phyloP scores from a whole-genome alignment of 2,888 invertebrate genomes.

The Tyria jacobaeae region DNA sequence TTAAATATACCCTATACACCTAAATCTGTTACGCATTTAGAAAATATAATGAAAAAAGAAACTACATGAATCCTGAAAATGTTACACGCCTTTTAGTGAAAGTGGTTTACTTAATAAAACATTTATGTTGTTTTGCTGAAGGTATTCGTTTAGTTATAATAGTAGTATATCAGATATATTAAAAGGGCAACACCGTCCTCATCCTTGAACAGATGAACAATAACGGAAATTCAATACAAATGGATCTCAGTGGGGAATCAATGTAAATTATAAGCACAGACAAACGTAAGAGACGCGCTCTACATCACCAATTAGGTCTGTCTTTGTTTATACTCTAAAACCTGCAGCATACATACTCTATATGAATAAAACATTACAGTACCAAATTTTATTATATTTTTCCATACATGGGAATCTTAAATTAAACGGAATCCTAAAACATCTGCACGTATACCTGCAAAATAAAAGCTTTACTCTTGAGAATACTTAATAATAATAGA shows the following conservation, averaged over 20 bases:
- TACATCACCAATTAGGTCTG: slow-evolving; percentile 76
- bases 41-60: too few species aligned
- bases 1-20: too few species aligned
- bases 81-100: too few species aligned
- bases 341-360: slow-evolving; percentile 53
- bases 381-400: slow-evolving; percentile 56
- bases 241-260: slow-evolving; percentile 73
- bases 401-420: slow-evolving; percentile 40
- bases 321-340: slow-evolving; percentile 74
- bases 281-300: slow-evolving; percentile 71
- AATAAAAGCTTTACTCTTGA: slow-evolving; percentile 12
- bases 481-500: slow-evolving; percentile 9
- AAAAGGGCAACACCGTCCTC: slow-evolving; percentile 20
- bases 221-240: slow-evolving; percentile 75
- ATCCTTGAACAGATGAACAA: slow-evolving; percentile 80
- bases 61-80: too few species aligned
- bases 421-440: slow-evolving; percentile 24
- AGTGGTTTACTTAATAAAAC: too few species aligned
- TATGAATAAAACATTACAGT: slow-evolving; percentile 47
- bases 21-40: too few species aligned
- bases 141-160: too few species aligned
- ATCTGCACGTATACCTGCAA: slow-evolving; percentile 1
- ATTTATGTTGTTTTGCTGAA: too few species aligned
- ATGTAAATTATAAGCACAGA: slow-evolving; percentile 79
- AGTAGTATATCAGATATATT: neutral